These are phyloP conservation scores for Nemapogon koenigi DNA, from an alignment of 2,888 invertebrate genomes.

Conservation along the genomic window DNA sequence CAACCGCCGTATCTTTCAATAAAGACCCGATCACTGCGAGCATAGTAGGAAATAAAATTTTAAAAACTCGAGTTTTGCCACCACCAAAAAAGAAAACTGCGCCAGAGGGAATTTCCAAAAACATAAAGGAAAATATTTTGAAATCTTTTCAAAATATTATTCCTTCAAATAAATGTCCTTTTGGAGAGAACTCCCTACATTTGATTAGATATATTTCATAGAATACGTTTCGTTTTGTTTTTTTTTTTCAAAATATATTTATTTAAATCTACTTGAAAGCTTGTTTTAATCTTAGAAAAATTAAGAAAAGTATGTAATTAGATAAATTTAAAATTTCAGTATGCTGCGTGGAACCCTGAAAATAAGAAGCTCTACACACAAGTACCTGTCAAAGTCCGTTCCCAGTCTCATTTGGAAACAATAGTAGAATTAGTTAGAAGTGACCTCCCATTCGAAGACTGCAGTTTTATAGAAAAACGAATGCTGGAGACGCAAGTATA, in stretches of 20 bases:
- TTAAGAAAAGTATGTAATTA: background rate
- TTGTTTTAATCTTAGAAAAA: background rate
- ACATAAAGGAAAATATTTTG: no score
- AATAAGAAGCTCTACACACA: constrained; percentile 81
- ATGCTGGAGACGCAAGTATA: constrained; percentile 79
- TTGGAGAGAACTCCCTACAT: background rate
- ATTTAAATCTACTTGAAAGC: background rate
- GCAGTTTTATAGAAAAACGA: constrained; percentile 75
- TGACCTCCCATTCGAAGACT: constrained; percentile 72
- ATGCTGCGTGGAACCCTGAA: constrained; percentile 84
- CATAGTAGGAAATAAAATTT: no score
- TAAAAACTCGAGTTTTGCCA: no score
- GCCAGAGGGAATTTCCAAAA: no score
- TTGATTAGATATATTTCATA: no score
- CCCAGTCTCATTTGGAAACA: constrained; percentile 78
- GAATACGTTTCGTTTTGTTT: no score
- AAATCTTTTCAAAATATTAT: no score
- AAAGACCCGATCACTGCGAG: no score
- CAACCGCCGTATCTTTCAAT: no score
- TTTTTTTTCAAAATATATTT: no score
- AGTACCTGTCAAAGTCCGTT: constrained; percentile 77
- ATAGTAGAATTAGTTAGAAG: constrained; percentile 81
- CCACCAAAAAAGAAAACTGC: no score
- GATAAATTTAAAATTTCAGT: constrained; percentile 51
- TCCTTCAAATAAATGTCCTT: background rate